These are phyloP conservation scores for Pemphredon lugubris DNA, from an alignment of 2,888 invertebrate species.

Conservation along the genomic window DNA sequence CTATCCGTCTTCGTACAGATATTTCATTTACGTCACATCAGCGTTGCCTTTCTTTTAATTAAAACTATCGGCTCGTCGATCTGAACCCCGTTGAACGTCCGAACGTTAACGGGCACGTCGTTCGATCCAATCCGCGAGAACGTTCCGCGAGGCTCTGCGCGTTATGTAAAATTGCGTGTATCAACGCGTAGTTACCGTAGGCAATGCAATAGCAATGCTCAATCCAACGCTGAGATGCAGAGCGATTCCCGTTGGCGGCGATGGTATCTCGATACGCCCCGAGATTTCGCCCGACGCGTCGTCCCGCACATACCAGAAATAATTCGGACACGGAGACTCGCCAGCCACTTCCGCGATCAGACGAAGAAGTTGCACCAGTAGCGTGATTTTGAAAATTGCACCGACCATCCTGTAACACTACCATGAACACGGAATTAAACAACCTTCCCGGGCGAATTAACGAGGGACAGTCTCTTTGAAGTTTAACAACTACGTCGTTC, in stretches of 20 bases:
- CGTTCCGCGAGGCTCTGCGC: no score
- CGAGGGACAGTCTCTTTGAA: no score
- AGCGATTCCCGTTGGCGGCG: conserved; percentile 61
- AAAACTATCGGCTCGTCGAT: no score
- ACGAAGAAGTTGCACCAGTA: conserved; percentile 37
- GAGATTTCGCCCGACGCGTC: conserved; percentile 58
- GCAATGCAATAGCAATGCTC: conserved; percentile 65
- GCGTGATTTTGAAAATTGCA: conserved; percentile 12
- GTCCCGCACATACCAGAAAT: conserved; percentile 68
- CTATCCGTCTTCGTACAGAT: no score
- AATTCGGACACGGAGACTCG: conserved; percentile 68
- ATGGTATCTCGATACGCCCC: conserved; percentile 69
- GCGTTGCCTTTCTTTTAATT: no score
- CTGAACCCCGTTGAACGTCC: no score
- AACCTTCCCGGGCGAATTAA: no score
- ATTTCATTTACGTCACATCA: no score
- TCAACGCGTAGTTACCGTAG: conserved; percentile 70
- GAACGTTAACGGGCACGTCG: no score
- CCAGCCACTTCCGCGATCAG: conserved; percentile 20
- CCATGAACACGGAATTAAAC: not conserved
- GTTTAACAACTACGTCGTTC: no score
- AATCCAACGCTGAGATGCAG: conserved; percentile 67
- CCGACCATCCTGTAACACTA: conserved; percentile 50
- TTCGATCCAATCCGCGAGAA: no score
- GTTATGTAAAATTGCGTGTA: no score